Evolutionary conservation across 35 echinoderm and acorn worm species (phyloP), one percentile per base, ranked within the genome.

Genomic region (Stichopus chloronotus): DNA sequence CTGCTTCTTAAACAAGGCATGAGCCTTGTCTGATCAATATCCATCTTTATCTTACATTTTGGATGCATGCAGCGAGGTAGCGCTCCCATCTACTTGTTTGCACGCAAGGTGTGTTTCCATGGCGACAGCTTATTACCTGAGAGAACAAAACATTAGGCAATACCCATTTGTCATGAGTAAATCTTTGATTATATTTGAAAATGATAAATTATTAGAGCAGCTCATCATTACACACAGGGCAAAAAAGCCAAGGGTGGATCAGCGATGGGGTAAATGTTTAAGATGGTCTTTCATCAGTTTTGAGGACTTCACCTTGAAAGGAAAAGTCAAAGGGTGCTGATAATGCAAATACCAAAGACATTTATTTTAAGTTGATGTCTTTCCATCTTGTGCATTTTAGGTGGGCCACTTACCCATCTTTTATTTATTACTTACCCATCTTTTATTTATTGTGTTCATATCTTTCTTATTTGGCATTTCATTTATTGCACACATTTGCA

Each of bases 21-120:
- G 69, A 14, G 22, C 69, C 3, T 85, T n/a, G 82, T 23, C 58
- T 58, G 82, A 85, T 85, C 82, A 85, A 85, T 85, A 85, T 74
- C 53, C 7, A n/a, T 85, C 82, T 85, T 23, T 58, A 22, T 55
- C 82, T 85, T 20, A 11, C 52, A n/a, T 58, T 85, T 85, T 85
- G 17, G 55, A 85, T 85, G 54, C 82, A 85, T 85, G 55, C 55
- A 85, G 56, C 57, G 25, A 58, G 82, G 82, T 56, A 59, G 82
- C 58, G 9, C 17, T 58, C 30, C 30, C 30, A 43, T 43, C 30
- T 43, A 43, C 55, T 57, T 25, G 82, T 58, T 85, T 85, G 82
- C 82, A 85, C 82, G 82, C 82, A 85, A 85, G 82, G 57, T 85
- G 54, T 57, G 57, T 85, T 58, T 57, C 82, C 82, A 85, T 85